Evolutionary conservation across 2,113 vertebrate genomes (phyloP).

Genomic region (Entelurus aequoreus): DNA sequence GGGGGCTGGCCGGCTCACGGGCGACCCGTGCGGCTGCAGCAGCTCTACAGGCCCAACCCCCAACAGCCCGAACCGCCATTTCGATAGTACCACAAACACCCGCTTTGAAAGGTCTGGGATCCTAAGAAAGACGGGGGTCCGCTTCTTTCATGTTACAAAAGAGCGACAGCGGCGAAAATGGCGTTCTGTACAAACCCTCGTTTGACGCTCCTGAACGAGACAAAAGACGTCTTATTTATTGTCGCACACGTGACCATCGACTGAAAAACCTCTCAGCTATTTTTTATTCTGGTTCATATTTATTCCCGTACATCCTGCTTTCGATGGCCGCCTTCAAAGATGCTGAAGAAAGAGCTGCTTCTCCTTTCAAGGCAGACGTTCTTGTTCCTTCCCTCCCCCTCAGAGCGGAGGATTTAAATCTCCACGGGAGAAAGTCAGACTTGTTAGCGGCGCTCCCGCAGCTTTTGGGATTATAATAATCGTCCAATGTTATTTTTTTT

Average conservation of each 20-base stretch:
- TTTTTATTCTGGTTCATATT: conserved; percentile 30
- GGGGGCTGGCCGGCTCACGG: conserved; percentile 76
- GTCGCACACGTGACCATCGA: too few species aligned
- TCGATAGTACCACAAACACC: conserved; percentile 69
- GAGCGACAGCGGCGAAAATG: not conserved
- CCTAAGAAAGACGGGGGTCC: not conserved
- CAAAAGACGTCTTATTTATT: conserved; percentile 1
- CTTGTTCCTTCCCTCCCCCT: not conserved
- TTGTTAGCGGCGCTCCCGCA: not conserved
- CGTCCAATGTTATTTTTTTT: not conserved
- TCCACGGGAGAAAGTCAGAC: not conserved
- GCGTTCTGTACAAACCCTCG: too few species aligned
- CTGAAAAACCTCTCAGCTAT: not conserved
- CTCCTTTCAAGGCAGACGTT: conserved; percentile 28
- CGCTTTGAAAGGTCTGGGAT: conserved; percentile 21
- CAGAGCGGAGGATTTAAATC: not conserved
- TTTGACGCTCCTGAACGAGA: not conserved
- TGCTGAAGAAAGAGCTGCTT: conserved; percentile 48
- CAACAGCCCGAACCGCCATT: conserved; percentile 82
- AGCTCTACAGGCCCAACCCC: conserved; percentile 68
- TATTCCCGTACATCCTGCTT: conserved; percentile 69
- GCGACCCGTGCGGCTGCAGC: conserved; percentile 69
- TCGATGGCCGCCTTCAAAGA: conserved; percentile 57
- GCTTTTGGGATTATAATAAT: not conserved
- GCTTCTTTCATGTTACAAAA: not conserved